Evolutionary conservation across 1,140 invertebrate genomes (phyloP).

Genomic region (Orius insidiosus): DNA sequence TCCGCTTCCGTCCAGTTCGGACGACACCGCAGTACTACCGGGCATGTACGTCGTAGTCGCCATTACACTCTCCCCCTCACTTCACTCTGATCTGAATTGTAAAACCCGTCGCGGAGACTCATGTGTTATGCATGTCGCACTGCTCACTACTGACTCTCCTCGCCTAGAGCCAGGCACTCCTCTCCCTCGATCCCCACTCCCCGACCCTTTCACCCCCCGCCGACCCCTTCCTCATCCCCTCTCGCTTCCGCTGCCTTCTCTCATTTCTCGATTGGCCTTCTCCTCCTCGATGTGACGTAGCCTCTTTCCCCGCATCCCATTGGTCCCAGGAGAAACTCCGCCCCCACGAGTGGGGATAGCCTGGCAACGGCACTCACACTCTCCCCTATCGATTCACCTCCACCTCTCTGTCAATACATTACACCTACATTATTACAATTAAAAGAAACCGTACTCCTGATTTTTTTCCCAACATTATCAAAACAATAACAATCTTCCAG

Average conservation of each 20-base stretch:
- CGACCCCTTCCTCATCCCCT: slow-evolving; percentile 4
- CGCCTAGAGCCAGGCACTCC: slow-evolving; percentile 5
- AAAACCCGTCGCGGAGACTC: slow-evolving; percentile 25
- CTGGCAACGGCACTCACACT: slow-evolving; percentile 15
- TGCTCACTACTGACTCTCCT: slow-evolving; percentile 27
- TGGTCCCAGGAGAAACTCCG: slow-evolving; percentile 14
- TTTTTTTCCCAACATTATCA: slow-evolving; percentile 5
- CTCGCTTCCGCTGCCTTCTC: not conserved
- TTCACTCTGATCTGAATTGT: slow-evolving; percentile 20
- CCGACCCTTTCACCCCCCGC: slow-evolving; percentile 10
- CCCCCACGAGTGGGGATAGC: slow-evolving; percentile 16
- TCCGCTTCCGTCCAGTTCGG: slow-evolving; percentile 56
- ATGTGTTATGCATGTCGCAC: slow-evolving; percentile 39
- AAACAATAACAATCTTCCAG: not conserved
- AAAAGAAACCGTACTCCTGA: slow-evolving; percentile 13
- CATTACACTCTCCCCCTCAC: slow-evolving; percentile 31
- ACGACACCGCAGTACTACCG: slow-evolving; percentile 46
- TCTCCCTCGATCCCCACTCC: slow-evolving; percentile 11
- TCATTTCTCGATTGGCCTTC: slow-evolving; percentile 11
- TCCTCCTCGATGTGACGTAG: slow-evolving; percentile 12
- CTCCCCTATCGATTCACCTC: slow-evolving; percentile 13
- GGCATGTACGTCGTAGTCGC: slow-evolving; percentile 73
- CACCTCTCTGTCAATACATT: slow-evolving; percentile 21
- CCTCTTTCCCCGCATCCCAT: slow-evolving; percentile 11
- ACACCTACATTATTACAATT: slow-evolving; percentile 21